Percentiles rank a stretch among this genome's conserved stretches.
Conservation (phyloP, 2,888 invertebrate species). For the Drosophila percnosoma region DNA sequence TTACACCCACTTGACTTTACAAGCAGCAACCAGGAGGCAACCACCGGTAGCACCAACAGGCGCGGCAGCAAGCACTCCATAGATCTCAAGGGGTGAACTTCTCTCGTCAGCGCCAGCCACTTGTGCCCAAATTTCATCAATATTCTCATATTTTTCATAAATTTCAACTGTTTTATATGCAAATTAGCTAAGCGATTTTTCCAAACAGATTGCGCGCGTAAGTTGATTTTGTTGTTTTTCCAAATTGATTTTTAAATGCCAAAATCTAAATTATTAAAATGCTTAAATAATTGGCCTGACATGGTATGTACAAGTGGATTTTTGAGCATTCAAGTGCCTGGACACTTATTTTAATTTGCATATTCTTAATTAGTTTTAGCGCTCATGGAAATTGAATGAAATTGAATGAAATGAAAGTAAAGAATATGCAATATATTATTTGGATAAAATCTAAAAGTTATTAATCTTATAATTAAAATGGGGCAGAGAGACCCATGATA, state of each 20-base stretch:
- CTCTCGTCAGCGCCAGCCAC: conserved; percentile 39
- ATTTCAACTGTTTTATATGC: conserved; percentile 84
- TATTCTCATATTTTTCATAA: conserved; percentile 74
- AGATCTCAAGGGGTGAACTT: conserved; percentile 54
- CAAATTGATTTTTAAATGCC: conserved; percentile 74
- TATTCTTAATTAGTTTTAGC: conserved; percentile 60
- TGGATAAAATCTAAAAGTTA: not conserved
- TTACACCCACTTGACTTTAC: conserved; percentile 84
- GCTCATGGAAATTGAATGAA: conserved; percentile 36
- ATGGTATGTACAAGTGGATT: not conserved
- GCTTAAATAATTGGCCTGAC: conserved; percentile 72
- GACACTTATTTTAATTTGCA: conserved; percentile 59
- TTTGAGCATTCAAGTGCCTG: conserved; percentile 52
- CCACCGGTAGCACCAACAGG: conserved; percentile 29
- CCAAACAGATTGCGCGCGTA: conserved; percentile 60
- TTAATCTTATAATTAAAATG: not conserved
- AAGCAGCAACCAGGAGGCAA: conserved; percentile 17
- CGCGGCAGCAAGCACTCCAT: conserved; percentile 16
- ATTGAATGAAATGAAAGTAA: conserved; percentile 11
- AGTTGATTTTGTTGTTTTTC: conserved; percentile 52
- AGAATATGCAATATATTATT: too few species aligned
- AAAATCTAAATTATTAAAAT: conserved; percentile 74
- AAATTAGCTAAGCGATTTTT: conserved; percentile 82
- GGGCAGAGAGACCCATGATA: too few species aligned
- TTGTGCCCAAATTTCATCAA: conserved; percentile 77